phyloP scores from a whole-genome alignment of 1,140 invertebrate species.

The Lithobius niger region DNA sequence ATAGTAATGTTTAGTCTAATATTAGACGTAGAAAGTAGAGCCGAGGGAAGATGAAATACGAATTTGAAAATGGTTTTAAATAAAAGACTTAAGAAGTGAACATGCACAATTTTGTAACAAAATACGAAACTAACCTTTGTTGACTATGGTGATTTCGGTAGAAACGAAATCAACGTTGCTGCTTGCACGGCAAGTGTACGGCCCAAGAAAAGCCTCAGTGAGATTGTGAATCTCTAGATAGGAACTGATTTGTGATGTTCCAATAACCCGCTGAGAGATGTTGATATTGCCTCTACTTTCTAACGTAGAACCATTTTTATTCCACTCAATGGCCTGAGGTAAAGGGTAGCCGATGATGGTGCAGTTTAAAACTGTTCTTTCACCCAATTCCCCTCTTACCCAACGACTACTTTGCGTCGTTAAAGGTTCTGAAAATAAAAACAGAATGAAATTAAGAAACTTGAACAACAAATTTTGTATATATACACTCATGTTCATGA shows the following conservation, averaged over 20 bases:
- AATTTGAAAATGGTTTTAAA: too few relatives aligned
- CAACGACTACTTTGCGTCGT: background rate
- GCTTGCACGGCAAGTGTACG: background rate
- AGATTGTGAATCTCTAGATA: slow-evolving; percentile 2
- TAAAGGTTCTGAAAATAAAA: background rate
- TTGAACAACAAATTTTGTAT: too few relatives aligned
- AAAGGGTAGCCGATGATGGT: background rate
- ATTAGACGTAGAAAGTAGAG: too few relatives aligned
- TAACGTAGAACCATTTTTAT: background rate
- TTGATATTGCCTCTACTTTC: background rate
- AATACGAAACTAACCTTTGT: background rate
- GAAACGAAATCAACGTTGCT: background rate
- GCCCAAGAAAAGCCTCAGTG: background rate
- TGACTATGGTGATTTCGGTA: background rate
- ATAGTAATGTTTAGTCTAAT: too few relatives aligned
- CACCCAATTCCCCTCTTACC: background rate
- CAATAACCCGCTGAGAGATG: slow-evolving; percentile 3
- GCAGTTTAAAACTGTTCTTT: background rate
- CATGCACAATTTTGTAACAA: background rate
- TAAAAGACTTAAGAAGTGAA: too few relatives aligned
- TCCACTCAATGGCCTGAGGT: background rate
- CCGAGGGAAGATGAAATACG: too few relatives aligned
- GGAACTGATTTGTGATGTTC: background rate
- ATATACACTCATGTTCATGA: too few relatives aligned
- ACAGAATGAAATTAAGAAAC: background rate